phyloP scores from a whole-genome alignment of 2,797 vertebrate genomes.

The Ptychadena robeensis region DNA sequence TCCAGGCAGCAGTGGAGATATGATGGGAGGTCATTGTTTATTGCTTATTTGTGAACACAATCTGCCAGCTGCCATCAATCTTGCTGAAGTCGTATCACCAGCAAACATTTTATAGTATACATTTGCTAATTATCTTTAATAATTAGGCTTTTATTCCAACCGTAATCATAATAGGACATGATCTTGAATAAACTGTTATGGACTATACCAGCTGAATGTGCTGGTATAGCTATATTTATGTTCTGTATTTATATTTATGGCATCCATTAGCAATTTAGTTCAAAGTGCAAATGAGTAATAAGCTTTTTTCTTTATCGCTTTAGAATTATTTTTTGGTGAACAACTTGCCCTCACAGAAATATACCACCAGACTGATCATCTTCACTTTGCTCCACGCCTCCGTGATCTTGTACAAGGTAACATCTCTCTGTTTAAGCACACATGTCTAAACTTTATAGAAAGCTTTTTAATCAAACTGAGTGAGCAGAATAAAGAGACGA shows the following conservation, averaged over 20 bases:
- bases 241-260: not conserved
- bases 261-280: slow-evolving; percentile 22
- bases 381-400: slow-evolving; percentile 73
- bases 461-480: slow-evolving; percentile 39
- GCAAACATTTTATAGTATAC: not conserved
- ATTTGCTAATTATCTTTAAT: not conserved
- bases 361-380: slow-evolving; percentile 71
- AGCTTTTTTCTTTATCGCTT: slow-evolving; percentile 36
- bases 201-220: not conserved
- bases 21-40: not conserved
- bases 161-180: not conserved
- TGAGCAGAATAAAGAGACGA: slow-evolving; percentile 25
- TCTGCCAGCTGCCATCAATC: not conserved
- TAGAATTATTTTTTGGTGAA: slow-evolving; percentile 71
- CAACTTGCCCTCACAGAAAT: slow-evolving; percentile 67
- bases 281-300: not conserved
- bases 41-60: not conserved
- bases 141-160: not conserved
- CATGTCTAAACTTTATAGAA: slow-evolving; percentile 31
- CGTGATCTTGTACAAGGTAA: slow-evolving; percentile 79
- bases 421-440: slow-evolving; percentile 13
- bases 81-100: not conserved
- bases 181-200: not conserved
- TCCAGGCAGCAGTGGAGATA: not conserved
- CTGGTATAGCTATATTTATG: not conserved